Conservation (phyloP, 1,140 invertebrate genomes). For the Trichonephila clavipes region DNA sequence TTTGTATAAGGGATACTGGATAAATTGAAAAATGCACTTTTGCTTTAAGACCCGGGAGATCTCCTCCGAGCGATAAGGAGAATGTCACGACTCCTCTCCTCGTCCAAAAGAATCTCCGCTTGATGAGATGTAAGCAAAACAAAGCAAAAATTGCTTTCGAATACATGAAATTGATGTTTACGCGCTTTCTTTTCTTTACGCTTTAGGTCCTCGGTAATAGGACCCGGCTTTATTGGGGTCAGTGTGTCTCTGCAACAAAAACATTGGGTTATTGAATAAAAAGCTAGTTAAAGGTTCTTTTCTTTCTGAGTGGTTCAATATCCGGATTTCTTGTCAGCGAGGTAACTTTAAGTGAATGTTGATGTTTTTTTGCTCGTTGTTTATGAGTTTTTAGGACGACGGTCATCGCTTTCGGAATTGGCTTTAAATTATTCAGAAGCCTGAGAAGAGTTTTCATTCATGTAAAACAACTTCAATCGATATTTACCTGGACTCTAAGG, state of each 20-base stretch:
- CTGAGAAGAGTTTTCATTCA: no score
- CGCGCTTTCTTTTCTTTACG: neutral
- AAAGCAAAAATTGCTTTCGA: constrained; percentile 43
- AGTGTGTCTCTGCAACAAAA: constrained; percentile 19
- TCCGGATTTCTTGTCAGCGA: neutral
- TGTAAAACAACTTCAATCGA: no score
- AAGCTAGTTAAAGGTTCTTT: neutral
- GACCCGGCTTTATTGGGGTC: constrained; percentile 31
- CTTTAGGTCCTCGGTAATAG: neutral
- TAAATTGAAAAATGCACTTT: constrained; percentile 67
- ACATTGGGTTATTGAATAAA: constrained; percentile 44
- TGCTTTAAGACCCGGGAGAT: constrained; percentile 34
- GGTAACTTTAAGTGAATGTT: neutral
- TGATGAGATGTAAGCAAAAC: constrained; percentile 58
- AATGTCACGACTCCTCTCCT: neutral
- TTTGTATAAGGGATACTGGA: constrained; percentile 61
- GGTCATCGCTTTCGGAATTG: neutral
- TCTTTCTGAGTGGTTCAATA: neutral
- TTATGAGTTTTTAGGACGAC: neutral
- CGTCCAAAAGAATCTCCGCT: neutral
- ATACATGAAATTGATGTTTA: constrained; percentile 46
- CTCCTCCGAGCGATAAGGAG: constrained; percentile 18
- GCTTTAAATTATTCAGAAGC: constrained; percentile 7
- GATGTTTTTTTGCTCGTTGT: neutral
- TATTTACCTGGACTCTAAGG: no score